Percentiles rank a stretch among this genome's conserved stretches.
Conservation (phyloP, 1,140 invertebrate species). For the Propsilocerus akamusi region DNA sequence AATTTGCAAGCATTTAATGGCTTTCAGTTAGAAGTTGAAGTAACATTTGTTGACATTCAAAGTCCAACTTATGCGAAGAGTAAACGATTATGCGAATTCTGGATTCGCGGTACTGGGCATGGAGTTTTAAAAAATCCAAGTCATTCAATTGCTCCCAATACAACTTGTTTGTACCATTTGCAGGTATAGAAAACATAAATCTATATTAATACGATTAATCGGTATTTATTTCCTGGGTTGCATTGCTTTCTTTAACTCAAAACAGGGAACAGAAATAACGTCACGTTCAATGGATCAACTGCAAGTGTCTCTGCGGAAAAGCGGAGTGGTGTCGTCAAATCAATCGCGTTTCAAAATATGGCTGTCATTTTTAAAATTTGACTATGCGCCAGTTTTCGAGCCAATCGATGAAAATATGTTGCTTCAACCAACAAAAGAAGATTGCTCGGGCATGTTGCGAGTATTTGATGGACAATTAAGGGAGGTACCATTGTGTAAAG, state of each 20-base stretch:
- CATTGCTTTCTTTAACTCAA: neutral
- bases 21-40: constrained; percentile 69
- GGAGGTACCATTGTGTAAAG: constrained; percentile 54
- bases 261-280: constrained; percentile 14
- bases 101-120: constrained; percentile 55
- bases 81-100: constrained; percentile 69
- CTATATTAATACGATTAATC: neutral
- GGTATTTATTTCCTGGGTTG: neutral
- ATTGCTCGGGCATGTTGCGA: constrained; percentile 61
- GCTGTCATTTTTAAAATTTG: constrained; percentile 74
- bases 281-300: constrained; percentile 23
- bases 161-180: constrained; percentile 70
- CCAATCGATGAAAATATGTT: constrained; percentile 31
- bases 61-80: constrained; percentile 60
- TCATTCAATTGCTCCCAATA: constrained; percentile 67
- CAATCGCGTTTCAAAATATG: constrained; percentile 57
- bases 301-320: constrained; percentile 15
- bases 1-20: constrained; percentile 61
- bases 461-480: constrained; percentile 68
- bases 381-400: constrained; percentile 26
- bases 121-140: constrained; percentile 59
- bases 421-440: constrained; percentile 36
- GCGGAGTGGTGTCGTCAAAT: constrained; percentile 18
- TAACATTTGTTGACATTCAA: constrained; percentile 62
- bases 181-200: too few relatives aligned